These are phyloP conservation scores for Drosophila obscura DNA, from an alignment of 1,140 invertebrate genomes.

Conservation along the genomic window DNA sequence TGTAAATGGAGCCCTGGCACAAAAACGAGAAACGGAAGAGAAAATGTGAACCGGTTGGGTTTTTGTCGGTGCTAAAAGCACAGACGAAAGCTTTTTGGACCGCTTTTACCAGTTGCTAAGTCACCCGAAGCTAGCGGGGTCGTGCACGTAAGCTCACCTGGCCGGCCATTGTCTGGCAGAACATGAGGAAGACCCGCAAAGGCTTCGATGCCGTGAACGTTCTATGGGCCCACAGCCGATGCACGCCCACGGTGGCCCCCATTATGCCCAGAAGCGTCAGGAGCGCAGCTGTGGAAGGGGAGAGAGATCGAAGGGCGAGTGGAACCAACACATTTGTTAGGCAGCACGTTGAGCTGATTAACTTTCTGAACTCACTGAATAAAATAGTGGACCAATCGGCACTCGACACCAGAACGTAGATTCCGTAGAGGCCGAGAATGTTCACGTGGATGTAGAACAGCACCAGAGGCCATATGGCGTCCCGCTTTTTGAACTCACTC, in stretches of 20 bases:
- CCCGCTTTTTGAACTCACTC: conserved; percentile 80
- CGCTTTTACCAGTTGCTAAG: conserved; percentile 16
- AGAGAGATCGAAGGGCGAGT: background rate
- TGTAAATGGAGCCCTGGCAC: conserved; percentile 88
- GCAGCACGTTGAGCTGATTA: conserved; percentile 16
- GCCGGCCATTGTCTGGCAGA: conserved; percentile 92
- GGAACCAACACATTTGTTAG: conserved; percentile 6
- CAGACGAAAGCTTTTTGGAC: conserved; percentile 8
- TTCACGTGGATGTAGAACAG: conserved; percentile 89
- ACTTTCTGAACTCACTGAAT: conserved; percentile 86
- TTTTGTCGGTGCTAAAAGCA: conserved; percentile 39
- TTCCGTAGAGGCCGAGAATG: conserved; percentile 86
- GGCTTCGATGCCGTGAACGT: conserved; percentile 90
- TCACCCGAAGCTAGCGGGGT: background rate
- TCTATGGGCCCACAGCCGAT: conserved; percentile 95
- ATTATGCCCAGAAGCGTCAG: conserved; percentile 87
- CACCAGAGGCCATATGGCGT: conserved; percentile 87
- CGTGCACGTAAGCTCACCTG: conserved; percentile 87
- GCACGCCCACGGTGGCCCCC: conserved; percentile 93
- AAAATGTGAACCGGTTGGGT: conserved; percentile 22
- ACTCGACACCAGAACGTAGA: conserved; percentile 86
- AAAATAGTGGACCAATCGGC: conserved; percentile 87
- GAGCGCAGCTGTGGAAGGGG: conserved; percentile 84
- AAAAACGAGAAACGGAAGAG: background rate
- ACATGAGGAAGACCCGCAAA: conserved; percentile 90